Percentiles rank a stretch among this genome's conserved stretches.
These are phyloP conservation scores for Frieseomelitta varia DNA, from an alignment of 1,140 invertebrate species.

Conservation along the genomic window DNA sequence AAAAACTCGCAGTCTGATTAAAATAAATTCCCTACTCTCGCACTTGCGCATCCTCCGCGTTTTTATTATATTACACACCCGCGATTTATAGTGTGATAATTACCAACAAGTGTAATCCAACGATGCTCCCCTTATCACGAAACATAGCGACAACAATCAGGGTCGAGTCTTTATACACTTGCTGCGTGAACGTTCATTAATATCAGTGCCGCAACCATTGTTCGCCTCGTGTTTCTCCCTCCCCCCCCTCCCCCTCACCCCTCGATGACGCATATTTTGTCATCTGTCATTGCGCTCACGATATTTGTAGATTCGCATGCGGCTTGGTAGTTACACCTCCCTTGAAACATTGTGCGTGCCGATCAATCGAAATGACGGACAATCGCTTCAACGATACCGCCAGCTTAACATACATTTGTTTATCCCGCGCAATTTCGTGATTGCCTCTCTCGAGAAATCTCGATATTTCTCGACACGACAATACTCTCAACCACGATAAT, in stretches of 20 bases:
- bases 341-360: slow-evolving; percentile 32
- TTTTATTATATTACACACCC: too few relatives aligned
- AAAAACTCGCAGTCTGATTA: too few relatives aligned
- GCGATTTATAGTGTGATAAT: too few relatives aligned
- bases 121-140: background rate
- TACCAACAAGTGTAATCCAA: background rate
- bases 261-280: background rate
- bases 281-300: background rate
- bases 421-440: background rate
- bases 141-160: background rate
- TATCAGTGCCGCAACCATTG: background rate
- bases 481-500: background rate
- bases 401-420: slow-evolving; percentile 8
- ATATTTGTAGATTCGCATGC: slow-evolving; percentile 1
- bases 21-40: too few relatives aligned
- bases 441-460: background rate
- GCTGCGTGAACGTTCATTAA: background rate
- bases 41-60: too few relatives aligned
- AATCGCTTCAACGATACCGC: background rate
- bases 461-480: background rate
- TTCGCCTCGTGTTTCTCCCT: background rate
- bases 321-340: background rate
- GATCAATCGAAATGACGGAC: slow-evolving; percentile 24
- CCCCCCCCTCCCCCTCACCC: too few relatives aligned
- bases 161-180: background rate